These are phyloP conservation scores for Oncopodura yosiiana DNA, from an alignment of 1,140 invertebrate genomes.

Conservation along the genomic window DNA sequence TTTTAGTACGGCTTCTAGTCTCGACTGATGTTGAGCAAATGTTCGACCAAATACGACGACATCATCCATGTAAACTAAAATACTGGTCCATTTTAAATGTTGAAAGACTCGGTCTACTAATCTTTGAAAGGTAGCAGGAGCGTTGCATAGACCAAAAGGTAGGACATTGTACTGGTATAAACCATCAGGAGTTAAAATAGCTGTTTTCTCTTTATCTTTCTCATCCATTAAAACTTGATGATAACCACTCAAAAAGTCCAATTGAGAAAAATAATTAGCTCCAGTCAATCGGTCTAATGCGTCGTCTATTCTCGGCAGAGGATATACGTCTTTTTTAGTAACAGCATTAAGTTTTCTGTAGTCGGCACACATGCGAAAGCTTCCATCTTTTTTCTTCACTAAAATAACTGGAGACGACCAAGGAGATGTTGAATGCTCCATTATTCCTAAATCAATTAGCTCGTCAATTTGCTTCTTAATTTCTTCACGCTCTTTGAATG, in stretches of 20 bases:
- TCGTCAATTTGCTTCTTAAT: neutral
- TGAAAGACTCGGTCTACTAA: constrained; percentile 39
- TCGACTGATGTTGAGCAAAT: constrained; percentile 33
- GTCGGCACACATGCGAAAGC: neutral
- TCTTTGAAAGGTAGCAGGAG: constrained; percentile 42
- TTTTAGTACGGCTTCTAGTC: constrained; percentile 29
- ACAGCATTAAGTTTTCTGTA: neutral
- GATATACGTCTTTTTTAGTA: constrained; percentile 36
- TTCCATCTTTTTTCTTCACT: neutral
- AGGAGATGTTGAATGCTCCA: neutral
- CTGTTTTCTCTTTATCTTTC: constrained; percentile 7
- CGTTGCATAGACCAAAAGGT: constrained; percentile 43
- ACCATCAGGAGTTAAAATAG: constrained; percentile 41
- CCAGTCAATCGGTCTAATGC: constrained; percentile 37
- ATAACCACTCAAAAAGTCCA: constrained; percentile 41
- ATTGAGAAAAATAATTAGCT: constrained; percentile 35
- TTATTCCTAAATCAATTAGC: neutral
- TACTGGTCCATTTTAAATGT: constrained; percentile 28
- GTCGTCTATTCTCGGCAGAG: constrained; percentile 37
- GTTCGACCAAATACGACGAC: constrained; percentile 36
- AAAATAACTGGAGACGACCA: neutral
- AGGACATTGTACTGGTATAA: constrained; percentile 43
- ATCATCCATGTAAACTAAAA: constrained; percentile 38
- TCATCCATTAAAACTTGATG: constrained; percentile 39
- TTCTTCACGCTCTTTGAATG: neutral